Evolutionary conservation across 2,113 vertebrate species (phyloP).

Genomic region (Festucalex cinctus): DNA sequence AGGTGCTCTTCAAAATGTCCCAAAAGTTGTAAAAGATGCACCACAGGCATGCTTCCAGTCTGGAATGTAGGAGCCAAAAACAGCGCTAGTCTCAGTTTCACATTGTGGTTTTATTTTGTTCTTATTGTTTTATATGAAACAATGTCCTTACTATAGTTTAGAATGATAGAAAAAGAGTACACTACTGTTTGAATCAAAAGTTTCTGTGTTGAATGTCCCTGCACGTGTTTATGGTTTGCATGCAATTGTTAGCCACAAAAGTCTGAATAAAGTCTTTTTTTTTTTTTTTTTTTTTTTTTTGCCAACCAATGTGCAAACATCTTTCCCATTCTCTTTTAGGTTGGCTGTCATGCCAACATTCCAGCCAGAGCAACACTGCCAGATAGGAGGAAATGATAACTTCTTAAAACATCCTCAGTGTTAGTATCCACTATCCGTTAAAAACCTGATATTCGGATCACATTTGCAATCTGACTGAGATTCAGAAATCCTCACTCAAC

Average conservation of each 20-base stretch:
- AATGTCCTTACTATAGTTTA: slow-evolving; percentile 20
- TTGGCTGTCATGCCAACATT: slow-evolving; percentile 69
- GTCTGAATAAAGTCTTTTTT: slow-evolving; percentile 51
- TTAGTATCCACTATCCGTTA: neutral
- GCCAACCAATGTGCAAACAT: slow-evolving; percentile 68
- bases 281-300: slow-evolving; percentile 64
- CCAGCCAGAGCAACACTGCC: slow-evolving; percentile 51
- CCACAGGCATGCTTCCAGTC: neutral
- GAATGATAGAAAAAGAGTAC: slow-evolving; percentile 29
- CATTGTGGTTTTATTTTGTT: slow-evolving; percentile 23
- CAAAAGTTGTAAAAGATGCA: neutral
- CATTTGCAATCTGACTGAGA: neutral
- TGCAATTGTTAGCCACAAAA: slow-evolving; percentile 65
- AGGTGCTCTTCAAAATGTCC: neutral
- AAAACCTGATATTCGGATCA: neutral
- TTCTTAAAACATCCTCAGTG: slow-evolving; percentile 3
- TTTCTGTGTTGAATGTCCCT: slow-evolving; percentile 27
- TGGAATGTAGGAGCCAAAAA: slow-evolving; percentile 22
- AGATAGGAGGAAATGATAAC: slow-evolving; percentile 49
- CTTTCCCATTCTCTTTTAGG: slow-evolving; percentile 66
- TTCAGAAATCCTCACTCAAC: slow-evolving; percentile 1
- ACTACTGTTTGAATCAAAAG: slow-evolving; percentile 39
- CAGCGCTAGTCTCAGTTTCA: slow-evolving; percentile 12
- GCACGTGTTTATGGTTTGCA: slow-evolving; percentile 50
- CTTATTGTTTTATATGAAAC: slow-evolving; percentile 11